Base-by-base conservation (phyloP, 2,888 invertebrate species). In the Lobophora halterata region DNA sequence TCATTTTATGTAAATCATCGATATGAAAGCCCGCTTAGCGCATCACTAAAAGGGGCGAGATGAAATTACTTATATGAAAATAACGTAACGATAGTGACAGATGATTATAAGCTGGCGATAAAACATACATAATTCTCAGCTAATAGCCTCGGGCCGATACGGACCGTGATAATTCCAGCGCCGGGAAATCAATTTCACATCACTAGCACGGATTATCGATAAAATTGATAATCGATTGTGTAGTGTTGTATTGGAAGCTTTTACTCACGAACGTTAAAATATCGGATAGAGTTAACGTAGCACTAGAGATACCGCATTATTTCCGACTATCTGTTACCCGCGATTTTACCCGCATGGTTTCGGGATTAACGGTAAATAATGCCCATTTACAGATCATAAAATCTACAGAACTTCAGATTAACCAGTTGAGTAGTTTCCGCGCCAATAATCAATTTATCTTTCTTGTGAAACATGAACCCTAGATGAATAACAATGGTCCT, bases 61-160 rank as follows among this genome's bases (percentile, higher is more conserved):
- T 77, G 75, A 80, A 82, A 87, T 86, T 86, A 50, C 52, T 48
- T 48, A 82, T 80, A 82, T 79, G 73, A 86, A 81, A 86, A 86
- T 83, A 85, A 80, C 76, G 79, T 85, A 81, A 82, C 78, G 79
- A 83, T 85, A 83, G 86, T 87, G 87, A 87, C 87, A 87, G 83
- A 86, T 86, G 85, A 87, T 86, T 86, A 86, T 86, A 86, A 86
- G 81, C 79, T 77, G 76, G 79, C 79, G 85, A 86, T 86, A 86
- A 87, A 87, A 87, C 85, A 86, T 75, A 87, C 85, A 87, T 85
- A 85, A 86, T 86, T 86, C 83, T 72, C 71, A 65, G 64, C 65
- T 81, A 82, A 85, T 81, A 71, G 81, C 67, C 66, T 31, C 57
- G 54, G 54, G 53, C 55, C 49, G 62, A 52, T 68, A 67, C 58